These are phyloP conservation scores for pig (Sus scrofa) DNA, from an alignment of 2,113 vertebrate species.

Conservation along the genomic window DNA sequence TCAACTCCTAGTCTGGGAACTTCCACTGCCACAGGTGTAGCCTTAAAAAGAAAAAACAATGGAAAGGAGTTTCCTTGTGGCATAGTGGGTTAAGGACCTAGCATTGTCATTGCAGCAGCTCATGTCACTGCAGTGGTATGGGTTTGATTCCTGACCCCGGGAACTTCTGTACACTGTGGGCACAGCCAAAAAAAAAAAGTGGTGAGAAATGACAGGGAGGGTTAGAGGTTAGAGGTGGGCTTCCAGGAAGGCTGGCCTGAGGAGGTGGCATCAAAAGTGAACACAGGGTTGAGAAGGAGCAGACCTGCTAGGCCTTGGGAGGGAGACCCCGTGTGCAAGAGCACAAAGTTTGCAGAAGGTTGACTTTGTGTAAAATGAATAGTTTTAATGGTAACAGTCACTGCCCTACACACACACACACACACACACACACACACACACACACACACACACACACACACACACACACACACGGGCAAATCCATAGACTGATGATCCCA, in stretches of 20 bases:
- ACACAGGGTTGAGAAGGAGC: background rate
- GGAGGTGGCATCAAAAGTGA: background rate
- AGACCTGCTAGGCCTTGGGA: background rate
- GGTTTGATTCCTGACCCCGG: no score
- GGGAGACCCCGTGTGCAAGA: background rate
- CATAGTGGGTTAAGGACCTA: no score
- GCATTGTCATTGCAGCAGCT: no score
- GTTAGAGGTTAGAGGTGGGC: background rate
- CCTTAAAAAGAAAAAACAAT: no score
- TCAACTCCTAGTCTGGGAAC: no score
- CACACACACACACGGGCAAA: background rate
- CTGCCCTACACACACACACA: no score
- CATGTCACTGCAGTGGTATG: no score
- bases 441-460: accelerated
- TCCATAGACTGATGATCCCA: no score
- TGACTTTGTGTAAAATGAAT: background rate
- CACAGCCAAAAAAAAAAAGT: background rate
- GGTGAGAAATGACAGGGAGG: background rate
- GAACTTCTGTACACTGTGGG: no score
- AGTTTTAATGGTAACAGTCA: background rate
- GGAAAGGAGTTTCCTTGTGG: no score
- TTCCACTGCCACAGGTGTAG: no score
- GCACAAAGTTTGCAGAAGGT: background rate
- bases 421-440: accelerated
- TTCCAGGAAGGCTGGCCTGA: background rate